Evolutionary conservation across 2,113 vertebrate genomes (phyloP), one percentile per base, ranked within the genome.

Genomic region (Salvator merianae): DNA sequence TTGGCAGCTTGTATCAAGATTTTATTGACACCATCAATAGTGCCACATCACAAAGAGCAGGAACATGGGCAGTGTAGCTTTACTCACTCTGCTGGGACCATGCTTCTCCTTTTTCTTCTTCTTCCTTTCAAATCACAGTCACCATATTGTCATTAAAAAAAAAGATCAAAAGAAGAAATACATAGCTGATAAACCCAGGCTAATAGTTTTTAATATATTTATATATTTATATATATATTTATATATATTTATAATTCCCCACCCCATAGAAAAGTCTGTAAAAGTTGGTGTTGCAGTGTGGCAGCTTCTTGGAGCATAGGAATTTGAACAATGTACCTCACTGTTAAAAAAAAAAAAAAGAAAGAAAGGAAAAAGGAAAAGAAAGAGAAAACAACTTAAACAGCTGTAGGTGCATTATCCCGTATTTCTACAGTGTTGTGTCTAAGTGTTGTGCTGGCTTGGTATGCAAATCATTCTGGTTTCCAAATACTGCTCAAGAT

Each of bases 381-480:
- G 89, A 94, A 91, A 91, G 88, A 91, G 90, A 89, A 47, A 90
- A 85, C 94, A 91, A 93, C 50, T 86, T n/a, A 90, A 90, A 90
- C 81, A 91, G 94, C 94, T 95, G 95, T 95, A 97, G 96, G 97
- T 94, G 97, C 96, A 94, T 96, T 93, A 97, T 96, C 96, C 96
- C 91, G 83, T 94, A 96, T 95, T 96, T 99, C 98, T 99, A 99
- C 99, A 99, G 99, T 99, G 98, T 98, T 97, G 98, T 99, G 99
- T 99, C 98, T 98, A 98, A 97, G 96, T 97, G 95, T 97, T 97
- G 97, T 99, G 98, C 98, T 98, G 97, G 97, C 96, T 97, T 96
- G 94, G 93, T 95, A 95, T 87, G 95, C 90, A 50, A 95, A 93
- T 94, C 91, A 91, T 88, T 93, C 88, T 73, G 86, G 93, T 90